Conservation (phyloP, 2,888 invertebrate genomes). For the Schizotus pectinicornis region DNA sequence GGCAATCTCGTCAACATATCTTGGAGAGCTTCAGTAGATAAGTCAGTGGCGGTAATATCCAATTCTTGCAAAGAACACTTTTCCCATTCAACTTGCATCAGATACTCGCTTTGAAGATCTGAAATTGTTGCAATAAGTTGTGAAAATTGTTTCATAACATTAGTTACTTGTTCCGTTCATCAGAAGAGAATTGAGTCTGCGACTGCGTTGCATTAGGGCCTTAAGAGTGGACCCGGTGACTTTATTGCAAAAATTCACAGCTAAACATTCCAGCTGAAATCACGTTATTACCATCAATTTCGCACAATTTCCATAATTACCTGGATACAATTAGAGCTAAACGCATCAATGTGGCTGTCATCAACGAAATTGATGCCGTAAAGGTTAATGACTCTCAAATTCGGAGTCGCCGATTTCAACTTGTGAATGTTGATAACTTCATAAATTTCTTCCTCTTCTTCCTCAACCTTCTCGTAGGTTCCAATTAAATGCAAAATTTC, state of each 20-base stretch:
- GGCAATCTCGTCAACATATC: constrained; percentile 91
- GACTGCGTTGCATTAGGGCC: constrained; percentile 90
- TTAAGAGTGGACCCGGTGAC: constrained; percentile 96
- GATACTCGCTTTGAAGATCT: constrained; percentile 90
- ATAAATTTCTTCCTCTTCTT: constrained; percentile 99
- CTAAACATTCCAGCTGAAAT: constrained; percentile 88
- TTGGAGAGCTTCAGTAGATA: constrained; percentile 91
- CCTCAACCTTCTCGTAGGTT: constrained; percentile 96
- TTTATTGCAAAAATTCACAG: constrained; percentile 96
- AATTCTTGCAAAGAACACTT: constrained; percentile 88
- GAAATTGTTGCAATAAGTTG: constrained; percentile 37
- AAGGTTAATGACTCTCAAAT: constrained; percentile 94
- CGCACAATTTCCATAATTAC: constrained; percentile 54
- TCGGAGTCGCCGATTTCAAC: constrained; percentile 96
- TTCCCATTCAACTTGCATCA: constrained; percentile 98
- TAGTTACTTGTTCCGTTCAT: constrained; percentile 96
- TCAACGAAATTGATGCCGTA: constrained; percentile 99
- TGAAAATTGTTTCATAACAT: background rate
- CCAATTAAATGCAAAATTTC: constrained; percentile 97
- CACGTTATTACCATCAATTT: background rate
- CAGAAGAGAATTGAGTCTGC: constrained; percentile 88
- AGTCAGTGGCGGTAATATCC: constrained; percentile 96
- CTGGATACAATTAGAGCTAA: constrained; percentile 94
- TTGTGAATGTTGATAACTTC: constrained; percentile 99
- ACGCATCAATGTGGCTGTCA: constrained; percentile 98